phyloP scores from a whole-genome alignment of 2,888 invertebrate species.

The Eilema sororculum region DNA sequence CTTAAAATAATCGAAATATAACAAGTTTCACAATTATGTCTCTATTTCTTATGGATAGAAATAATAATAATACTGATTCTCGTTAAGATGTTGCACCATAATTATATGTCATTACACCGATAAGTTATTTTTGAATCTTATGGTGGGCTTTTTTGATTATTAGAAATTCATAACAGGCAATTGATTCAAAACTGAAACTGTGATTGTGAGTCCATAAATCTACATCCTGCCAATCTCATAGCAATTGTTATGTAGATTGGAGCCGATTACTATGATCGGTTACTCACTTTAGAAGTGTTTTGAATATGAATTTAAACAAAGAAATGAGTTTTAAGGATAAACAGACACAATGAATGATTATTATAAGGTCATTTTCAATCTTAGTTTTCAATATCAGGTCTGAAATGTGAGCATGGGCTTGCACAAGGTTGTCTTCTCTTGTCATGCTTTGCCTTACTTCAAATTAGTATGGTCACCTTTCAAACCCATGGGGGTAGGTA shows the following conservation, averaged over 20 bases:
- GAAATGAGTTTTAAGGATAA: background rate
- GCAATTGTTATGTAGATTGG: slow-evolving; percentile 20
- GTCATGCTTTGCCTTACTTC: no score
- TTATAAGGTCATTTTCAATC: background rate
- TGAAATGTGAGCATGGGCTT: background rate
- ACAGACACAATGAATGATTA: background rate
- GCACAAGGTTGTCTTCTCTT: background rate
- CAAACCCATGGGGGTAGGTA: background rate
- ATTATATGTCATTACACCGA: background rate
- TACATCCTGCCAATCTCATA: slow-evolving; percentile 36
- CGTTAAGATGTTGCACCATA: background rate
- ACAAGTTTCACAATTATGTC: background rate
- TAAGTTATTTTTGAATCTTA: background rate
- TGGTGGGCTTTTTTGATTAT: no score
- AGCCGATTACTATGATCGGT: background rate
- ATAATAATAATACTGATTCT: background rate
- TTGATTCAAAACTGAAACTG: background rate
- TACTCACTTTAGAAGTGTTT: background rate
- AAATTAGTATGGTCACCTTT: background rate
- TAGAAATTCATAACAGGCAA: background rate
- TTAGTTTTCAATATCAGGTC: background rate
- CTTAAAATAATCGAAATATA: background rate
- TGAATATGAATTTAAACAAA: background rate
- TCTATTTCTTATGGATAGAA: background rate
- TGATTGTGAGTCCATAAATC: slow-evolving; percentile 27